A percentile compares a stretch with the other conserved stretches of the same genome.
Evolutionary conservation across 1,140 invertebrate genomes (phyloP).

Genomic region (Pseudomyrmex flavicornis): DNA sequence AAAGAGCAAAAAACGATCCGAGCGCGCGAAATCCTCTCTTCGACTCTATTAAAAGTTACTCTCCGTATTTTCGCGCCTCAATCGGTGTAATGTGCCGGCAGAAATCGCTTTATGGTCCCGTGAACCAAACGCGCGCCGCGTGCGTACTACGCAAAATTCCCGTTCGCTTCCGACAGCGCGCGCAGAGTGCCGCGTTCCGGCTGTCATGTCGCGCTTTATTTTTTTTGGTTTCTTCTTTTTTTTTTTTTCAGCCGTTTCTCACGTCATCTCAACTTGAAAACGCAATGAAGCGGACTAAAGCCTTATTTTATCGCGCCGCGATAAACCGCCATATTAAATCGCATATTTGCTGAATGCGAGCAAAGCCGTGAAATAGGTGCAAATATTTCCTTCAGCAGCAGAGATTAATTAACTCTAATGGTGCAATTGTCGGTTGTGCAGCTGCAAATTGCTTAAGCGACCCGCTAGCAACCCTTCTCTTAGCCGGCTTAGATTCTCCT

Average conservation of each 20-base stretch:
- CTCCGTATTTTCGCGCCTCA: constrained; percentile 47
- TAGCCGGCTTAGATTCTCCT: constrained; percentile 33
- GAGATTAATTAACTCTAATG: constrained; percentile 55
- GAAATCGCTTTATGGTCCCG: constrained; percentile 41
- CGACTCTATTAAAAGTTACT: constrained; percentile 38
- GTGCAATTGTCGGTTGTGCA: constrained; percentile 45
- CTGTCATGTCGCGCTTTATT: neutral
- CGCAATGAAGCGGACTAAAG: constrained; percentile 10
- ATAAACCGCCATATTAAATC: constrained; percentile 22
- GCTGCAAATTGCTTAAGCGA: constrained; percentile 49
- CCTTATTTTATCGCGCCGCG: constrained; percentile 13
- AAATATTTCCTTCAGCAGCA: constrained; percentile 49
- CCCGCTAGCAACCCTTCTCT: constrained; percentile 14
- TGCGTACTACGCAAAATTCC: constrained; percentile 23
- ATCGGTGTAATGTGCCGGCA: constrained; percentile 36
- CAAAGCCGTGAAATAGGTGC: constrained; percentile 47
- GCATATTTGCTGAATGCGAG: constrained; percentile 30
- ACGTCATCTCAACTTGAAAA: constrained; percentile 27
- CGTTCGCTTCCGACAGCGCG: constrained; percentile 14
- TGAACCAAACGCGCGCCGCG: constrained; percentile 24
- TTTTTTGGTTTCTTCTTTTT: neutral
- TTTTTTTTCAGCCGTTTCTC: neutral
- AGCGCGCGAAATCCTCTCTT: constrained; percentile 30
- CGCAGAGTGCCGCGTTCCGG: neutral
- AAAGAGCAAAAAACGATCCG: neutral